Base-by-base conservation (phyloP, 2,888 invertebrate species). In the Leptopilina syphax region DNA sequence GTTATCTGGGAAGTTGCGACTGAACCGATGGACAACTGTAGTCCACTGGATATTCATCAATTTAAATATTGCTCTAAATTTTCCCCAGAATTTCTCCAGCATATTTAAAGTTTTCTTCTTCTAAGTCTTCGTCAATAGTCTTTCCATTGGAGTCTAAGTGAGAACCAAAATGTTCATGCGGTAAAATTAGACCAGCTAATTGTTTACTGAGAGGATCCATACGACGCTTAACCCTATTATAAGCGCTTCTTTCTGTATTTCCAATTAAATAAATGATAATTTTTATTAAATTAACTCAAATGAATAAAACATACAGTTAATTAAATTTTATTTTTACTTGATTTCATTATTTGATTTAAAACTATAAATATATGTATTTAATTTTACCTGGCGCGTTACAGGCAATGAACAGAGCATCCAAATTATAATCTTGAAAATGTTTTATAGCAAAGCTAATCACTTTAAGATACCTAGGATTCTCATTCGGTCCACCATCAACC, bases 191-290 rank as follows among this genome's bases (percentile, higher is more conserved):
- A 10, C 88, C 89, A 50, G 87, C 73, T 44, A 90, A 82, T 79
- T 88, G 85, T 60, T 81, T 76, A 77, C 85, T 87, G 7, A 88
- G 81, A 41, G 87, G 85, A 47, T 87, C 87, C 85, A 88, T 87
- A 78, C 90, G 77, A 24, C 89, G 68, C 80, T 91, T 89, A 7
- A 89, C 90, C 81, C 84, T 85, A 83, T 91, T 92, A 73, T 85
- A 90, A 8, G 87, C 88, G 77, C 85, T 86, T 70, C 84, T 81
- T 12, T 89, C 89, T 70, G 88, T 88, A 18, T 88, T 87, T 81
- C 86, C 85, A 47, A 86, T 87, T 76, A 77, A 84, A 87, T 34
- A 88, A 24, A 47, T 83, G 44, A 44, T 8, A 44, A 44, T 44
- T 44, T 44, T 8, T 6, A 8, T 44, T 44, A 8, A 44, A 6